Evolutionary conservation across 2,888 invertebrate species (phyloP), one percentile per base, ranked within the genome.

Genomic region (Silvanus unidentatus): DNA sequence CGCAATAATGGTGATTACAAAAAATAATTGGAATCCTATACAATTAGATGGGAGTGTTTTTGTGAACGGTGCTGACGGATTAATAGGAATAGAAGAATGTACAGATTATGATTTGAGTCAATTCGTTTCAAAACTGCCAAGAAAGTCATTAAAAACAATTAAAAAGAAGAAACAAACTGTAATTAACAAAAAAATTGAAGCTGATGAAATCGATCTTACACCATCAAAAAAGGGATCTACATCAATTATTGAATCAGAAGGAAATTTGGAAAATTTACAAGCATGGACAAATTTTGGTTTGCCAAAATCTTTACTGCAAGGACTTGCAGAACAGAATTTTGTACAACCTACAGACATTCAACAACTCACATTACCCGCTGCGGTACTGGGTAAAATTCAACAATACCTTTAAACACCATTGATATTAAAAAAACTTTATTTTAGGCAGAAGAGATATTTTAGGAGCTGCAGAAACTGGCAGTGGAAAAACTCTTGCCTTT

Each of bases 401-500:
- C 12, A 14, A 28, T 14, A 36, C 29, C 10, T 8, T 38, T 34
- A 29, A 22, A 29, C 6, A 40, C 10, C 10, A n/a, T 2, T n/a
- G 11, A 6, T 40, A n/a, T n/a, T n/a, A n/a, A n/a, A n/a, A n/a
- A n/a, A n/a, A n/a, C n/a, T n/a, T n/a, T n/a, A n/a, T n/a, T 10
- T 30, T 58, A 79, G 80, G 84, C 32, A 79, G 84, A 39, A 80
- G 88, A 71, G 97, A 99, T 70, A 89, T 99, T 55, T 72, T 99
- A 1, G 99, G 97, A n/a, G 98, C 98, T 43, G 98, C 98, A 2
- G 96, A 98, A 76, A 99, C 99, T 0, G 99, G 99, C 0, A 97
- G 96, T 71, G 99, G 99, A 0, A 99, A 99, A 76, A 99, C 99
- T 0, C 73, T 99, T 41, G 98, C 98, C 0, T 99, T 98, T 75